Percentiles rank a stretch among this genome's conserved stretches.
These are phyloP conservation scores for Patella pellucida DNA, from an alignment of 2,888 invertebrate species.

Conservation along the genomic window DNA sequence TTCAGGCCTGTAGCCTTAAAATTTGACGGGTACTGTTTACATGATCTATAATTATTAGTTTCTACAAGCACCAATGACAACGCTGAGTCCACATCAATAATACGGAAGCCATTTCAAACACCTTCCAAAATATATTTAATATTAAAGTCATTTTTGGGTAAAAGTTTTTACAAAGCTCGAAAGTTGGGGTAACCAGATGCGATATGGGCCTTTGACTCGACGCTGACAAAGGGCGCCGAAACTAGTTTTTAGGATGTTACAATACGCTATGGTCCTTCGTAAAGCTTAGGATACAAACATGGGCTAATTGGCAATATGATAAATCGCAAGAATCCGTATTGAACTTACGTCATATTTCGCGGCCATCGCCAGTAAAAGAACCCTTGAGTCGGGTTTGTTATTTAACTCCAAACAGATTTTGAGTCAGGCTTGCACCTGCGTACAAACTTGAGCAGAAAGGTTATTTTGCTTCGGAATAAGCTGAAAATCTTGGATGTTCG, in stretches of 20 bases:
- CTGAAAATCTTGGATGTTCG: conserved; percentile 23
- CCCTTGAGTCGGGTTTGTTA: conserved; percentile 6
- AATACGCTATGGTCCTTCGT: background rate
- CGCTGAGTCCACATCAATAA: conserved; percentile 14
- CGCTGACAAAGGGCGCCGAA: background rate
- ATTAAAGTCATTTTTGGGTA: conserved; percentile 7
- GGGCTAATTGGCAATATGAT: conserved; percentile 20
- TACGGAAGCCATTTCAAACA: conserved; percentile 16
- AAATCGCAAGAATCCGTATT: conserved; percentile 23
- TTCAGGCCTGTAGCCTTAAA: conserved; percentile 14
- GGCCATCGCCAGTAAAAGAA: conserved; percentile 23
- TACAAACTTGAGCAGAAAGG: background rate
- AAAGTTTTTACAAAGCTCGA: background rate
- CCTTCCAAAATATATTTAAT: conserved; percentile 19
- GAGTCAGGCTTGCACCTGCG: background rate
- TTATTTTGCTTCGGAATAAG: conserved; percentile 18
- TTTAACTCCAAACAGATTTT: background rate
- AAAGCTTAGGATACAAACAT: conserved; percentile 22
- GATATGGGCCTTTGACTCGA: background rate
- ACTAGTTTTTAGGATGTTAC: conserved; percentile 16
- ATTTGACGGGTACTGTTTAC: conserved; percentile 16
- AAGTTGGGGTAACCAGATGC: background rate
- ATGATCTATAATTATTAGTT: conserved; percentile 22
- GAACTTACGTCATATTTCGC: conserved; percentile 28
- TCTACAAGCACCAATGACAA: background rate